A percentile compares a stretch with the other conserved stretches of the same genome.
phyloP scores from a whole-genome alignment of 2,113 vertebrate genomes.

The Mesoclemmys tuberculata region DNA sequence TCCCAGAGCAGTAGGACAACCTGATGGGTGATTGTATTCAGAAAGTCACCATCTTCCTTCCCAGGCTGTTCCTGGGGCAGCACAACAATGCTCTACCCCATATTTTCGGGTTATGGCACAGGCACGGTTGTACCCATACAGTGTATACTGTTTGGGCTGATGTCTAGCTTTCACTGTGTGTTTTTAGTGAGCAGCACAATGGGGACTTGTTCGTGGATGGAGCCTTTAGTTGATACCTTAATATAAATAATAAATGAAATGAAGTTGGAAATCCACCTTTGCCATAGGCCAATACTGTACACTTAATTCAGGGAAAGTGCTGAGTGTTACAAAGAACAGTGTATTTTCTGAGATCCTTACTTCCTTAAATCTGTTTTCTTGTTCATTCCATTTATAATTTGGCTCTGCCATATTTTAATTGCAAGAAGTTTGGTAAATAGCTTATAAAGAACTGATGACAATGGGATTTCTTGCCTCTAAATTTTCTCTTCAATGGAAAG shows the following conservation, averaged over 20 bases:
- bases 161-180: neutral
- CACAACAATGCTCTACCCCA: neutral
- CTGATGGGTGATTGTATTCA: neutral
- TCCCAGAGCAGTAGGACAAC: neutral
- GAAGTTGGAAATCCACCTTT: neutral
- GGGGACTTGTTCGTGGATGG: neutral
- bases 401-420: constrained; percentile 6
- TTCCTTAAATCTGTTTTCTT: constrained; percentile 6
- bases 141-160: neutral
- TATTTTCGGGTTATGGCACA: neutral
- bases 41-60: neutral
- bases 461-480: neutral
- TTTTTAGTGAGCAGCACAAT: neutral
- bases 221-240: neutral
- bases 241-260: neutral
- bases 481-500: neutral
- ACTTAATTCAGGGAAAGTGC: neutral
- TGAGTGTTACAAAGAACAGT: neutral
- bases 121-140: neutral
- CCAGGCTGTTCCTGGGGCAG: neutral
- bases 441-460: neutral
- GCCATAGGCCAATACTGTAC: neutral
- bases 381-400: constrained; percentile 9
- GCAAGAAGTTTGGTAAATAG: neutral
- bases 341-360: neutral